Evolutionary conservation across 1,140 invertebrate species (phyloP), one percentile per base, ranked within the genome.

Genomic region (Lordiphosa collinella): DNA sequence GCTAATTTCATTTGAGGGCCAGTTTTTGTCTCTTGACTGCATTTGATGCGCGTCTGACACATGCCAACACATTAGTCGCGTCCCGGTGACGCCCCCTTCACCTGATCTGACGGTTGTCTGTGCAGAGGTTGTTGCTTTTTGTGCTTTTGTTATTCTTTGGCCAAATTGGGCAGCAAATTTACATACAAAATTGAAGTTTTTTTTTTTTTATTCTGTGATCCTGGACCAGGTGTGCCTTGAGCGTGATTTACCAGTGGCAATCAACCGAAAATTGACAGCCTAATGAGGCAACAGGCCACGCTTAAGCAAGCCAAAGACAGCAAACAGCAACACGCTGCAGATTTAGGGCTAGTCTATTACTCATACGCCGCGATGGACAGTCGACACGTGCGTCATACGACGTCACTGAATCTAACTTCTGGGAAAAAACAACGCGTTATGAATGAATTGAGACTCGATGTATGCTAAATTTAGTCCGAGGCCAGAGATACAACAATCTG

Each of bases 11-110:
- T 25, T 25, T 25, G 22, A 1, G 22, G 22, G 22, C 22, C 22
- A 25, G 22, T 2, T n/a, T 35, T 48, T 47, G 35, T 51, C 46
- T 13, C 48, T 29, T 29, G 31, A 6, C 38, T 78, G 73, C 52
- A 29, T 76, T 76, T 78, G 73, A 78, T 67, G 74, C 57, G 68
- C 41, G 73, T 78, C 73, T 78, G 74, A 78, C 73, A 78, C 73
- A 78, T 72, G 73, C 74, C 73, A 78, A 78, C 73, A 72, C 73
- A 78, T 78, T 78, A 79, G 73, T 57, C 62, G 67, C 34, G 44
- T 47, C 43, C 56, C 11, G 22, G 60, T 35, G 47, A 63, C 53
- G 37, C 64, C 64, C 34, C 51, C 58, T 36, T 14, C 41, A n/a
- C 25, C 12, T 25, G 34, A 13, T 38, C 12, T 25, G 34, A 13